Evolutionary conservation across 2,113 vertebrate genomes (phyloP), one percentile per base, ranked within the genome.

Genomic region (Menidia beryllina): DNA sequence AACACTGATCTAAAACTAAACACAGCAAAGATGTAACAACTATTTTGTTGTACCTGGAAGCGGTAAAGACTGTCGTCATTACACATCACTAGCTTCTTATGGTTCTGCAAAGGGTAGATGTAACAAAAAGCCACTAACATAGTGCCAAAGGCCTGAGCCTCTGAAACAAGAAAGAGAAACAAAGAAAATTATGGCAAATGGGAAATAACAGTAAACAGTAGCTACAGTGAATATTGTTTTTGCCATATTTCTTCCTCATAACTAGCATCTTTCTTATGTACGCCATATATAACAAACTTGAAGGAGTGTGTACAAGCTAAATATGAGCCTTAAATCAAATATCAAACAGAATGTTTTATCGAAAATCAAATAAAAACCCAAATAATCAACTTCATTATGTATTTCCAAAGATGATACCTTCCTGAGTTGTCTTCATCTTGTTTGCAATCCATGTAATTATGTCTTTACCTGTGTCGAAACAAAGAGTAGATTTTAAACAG

Each of bases 101-200:
- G 96, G 80, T 99, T 96, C 83, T 96, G 95, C 53, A 99, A 92
- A 1, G 97, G 96, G 75, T 98, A 99, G 83, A 99, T 93, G 82
- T 97, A 98, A 0, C 97, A 97, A 0, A 93, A 96, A 63, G 95
- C 95, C 84, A 97, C 94, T 48, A 99, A 86, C 88, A 97, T 93
- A 86, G 95, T 97, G 17, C 96, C 94, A 69, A 97, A 81, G 60
- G 91, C 93, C 41, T 94, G 79, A 1, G 95, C 95, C 92, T 99
- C 98, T 99, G 26, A 36, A 79, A 76, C 38, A 75, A 54, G n/a
- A 36, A 19, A 26, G 21, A 19, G 30, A 30, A 20, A 25, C 19
- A 45, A 20, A 27, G 20, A 43, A 24, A 11, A 4, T 43, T 11
- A 9, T 43, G 9, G 51, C 19, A 34, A 34, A 34, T 34, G 30